Conservation (phyloP, 1,140 invertebrate genomes). For the Cecropterus lyciades region DNA sequence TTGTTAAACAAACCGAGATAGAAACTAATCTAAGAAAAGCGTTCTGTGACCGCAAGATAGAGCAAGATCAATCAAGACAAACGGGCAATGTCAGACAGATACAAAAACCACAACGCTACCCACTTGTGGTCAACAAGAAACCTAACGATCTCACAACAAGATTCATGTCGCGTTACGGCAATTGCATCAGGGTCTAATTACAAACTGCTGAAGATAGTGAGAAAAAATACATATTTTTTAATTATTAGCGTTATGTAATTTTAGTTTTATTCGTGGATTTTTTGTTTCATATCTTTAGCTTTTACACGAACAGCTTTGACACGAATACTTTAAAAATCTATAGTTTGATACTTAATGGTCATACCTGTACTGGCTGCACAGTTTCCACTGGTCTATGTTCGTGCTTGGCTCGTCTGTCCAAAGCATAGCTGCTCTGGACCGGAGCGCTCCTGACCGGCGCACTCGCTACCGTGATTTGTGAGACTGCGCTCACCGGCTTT, state of each 20-base stretch:
- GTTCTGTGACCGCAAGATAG: neutral
- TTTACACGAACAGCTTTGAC: no score
- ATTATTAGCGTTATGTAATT: no score
- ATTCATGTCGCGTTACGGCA: neutral
- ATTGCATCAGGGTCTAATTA: neutral
- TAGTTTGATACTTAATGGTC: neutral
- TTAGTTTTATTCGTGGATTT: no score
- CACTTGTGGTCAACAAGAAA: constrained; percentile 1
- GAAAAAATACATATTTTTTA: no score
- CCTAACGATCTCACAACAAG: neutral
- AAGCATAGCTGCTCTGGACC: constrained; percentile 82
- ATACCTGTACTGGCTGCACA: constrained; percentile 53
- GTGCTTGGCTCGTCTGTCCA: constrained; percentile 67
- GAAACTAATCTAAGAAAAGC: no score
- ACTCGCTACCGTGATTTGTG: constrained; percentile 82
- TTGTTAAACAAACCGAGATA: no score
- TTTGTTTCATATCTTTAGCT: no score
- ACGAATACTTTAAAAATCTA: no score
- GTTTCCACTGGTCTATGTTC: constrained; percentile 59
- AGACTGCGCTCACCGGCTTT: constrained; percentile 78
- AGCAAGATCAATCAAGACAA: constrained; percentile 9
- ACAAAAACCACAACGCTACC: constrained; percentile 7
- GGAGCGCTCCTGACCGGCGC: constrained; percentile 87
- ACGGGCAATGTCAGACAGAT: constrained; percentile 16
- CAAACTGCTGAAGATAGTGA: neutral